phyloP scores from a whole-genome alignment of 2,888 invertebrate genomes.

The Chymomyza procnemis region DNA sequence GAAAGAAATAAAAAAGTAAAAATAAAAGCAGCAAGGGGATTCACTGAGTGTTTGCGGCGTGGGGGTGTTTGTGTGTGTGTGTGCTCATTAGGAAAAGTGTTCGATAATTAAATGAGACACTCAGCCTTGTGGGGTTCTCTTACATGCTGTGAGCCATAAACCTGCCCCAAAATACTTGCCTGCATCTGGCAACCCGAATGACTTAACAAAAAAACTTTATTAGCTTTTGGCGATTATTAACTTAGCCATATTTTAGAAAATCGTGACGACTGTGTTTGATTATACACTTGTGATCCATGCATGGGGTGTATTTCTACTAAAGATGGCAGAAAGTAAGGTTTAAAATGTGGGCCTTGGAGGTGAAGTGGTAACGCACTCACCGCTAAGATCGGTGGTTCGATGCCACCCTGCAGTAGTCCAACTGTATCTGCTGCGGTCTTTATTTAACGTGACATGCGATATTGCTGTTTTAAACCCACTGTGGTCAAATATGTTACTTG shows the following conservation, averaged over 20 bases:
- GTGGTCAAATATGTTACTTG: no score
- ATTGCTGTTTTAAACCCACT: no score
- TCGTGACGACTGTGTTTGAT: neutral
- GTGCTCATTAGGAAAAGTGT: constrained; percentile 38
- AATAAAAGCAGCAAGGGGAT: neutral
- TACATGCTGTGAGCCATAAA: neutral
- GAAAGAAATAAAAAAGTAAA: constrained; percentile 31
- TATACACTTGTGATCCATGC: neutral
- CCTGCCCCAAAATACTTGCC: neutral
- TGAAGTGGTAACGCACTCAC: no score
- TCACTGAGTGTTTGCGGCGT: neutral
- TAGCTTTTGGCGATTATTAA: neutral
- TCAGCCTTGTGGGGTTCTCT: neutral
- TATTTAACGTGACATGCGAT: no score
- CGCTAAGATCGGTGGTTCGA: no score
- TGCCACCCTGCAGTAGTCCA: no score
- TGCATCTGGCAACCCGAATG: neutral
- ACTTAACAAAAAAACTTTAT: neutral
- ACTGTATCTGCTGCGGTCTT: no score
- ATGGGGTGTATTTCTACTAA: neutral
- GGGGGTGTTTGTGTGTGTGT: constrained; percentile 15
- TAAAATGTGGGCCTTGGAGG: no score
- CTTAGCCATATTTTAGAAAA: neutral
- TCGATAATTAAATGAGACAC: constrained; percentile 42
- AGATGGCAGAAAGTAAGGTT: no score